phyloP scores from a whole-genome alignment of 92 coral and sea anemone genomes.

The Palythoa grandis region DNA sequence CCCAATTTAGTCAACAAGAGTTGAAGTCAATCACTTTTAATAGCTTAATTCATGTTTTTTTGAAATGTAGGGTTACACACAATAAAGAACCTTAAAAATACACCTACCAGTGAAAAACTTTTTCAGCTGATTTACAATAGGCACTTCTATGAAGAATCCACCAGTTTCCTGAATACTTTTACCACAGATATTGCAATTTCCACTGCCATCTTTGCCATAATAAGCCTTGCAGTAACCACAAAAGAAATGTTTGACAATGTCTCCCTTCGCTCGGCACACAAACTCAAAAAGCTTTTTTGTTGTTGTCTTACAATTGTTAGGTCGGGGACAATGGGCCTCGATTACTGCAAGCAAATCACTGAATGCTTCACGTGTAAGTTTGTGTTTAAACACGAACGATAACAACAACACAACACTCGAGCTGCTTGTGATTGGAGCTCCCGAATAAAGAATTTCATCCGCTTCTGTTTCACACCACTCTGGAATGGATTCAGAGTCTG shows the following conservation, averaged over 20 bases:
- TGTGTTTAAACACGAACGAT: slow-evolving; percentile 16
- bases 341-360: slow-evolving; percentile 8
- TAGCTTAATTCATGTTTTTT: not conserved
- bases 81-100: slow-evolving; percentile 11
- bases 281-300: slow-evolving; percentile 36
- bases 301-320: slow-evolving; percentile 42
- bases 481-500: slow-evolving; percentile 36
- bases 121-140: slow-evolving; percentile 21
- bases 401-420: not conserved
- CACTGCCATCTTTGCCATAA: slow-evolving; percentile 20
- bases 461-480: slow-evolving; percentile 46
- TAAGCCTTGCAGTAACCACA: slow-evolving; percentile 47
- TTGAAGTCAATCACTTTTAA: slow-evolving; percentile 1
- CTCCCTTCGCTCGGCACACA: slow-evolving; percentile 41
- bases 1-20: slow-evolving; percentile 17
- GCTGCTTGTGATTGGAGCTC: slow-evolving; percentile 24
- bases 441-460: slow-evolving; percentile 46
- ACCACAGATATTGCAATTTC: slow-evolving; percentile 35
- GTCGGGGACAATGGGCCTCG: slow-evolving; percentile 41
- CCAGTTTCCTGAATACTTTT: slow-evolving; percentile 1
- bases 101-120: slow-evolving; percentile 26
- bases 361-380: slow-evolving; percentile 5
- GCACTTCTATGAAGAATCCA: slow-evolving; percentile 16
- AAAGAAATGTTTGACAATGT: slow-evolving; percentile 45
- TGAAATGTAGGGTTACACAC: slow-evolving; percentile 8